These are phyloP conservation scores for Octonoba sinensis DNA, from an alignment of 2,888 invertebrate species.

Conservation along the genomic window DNA sequence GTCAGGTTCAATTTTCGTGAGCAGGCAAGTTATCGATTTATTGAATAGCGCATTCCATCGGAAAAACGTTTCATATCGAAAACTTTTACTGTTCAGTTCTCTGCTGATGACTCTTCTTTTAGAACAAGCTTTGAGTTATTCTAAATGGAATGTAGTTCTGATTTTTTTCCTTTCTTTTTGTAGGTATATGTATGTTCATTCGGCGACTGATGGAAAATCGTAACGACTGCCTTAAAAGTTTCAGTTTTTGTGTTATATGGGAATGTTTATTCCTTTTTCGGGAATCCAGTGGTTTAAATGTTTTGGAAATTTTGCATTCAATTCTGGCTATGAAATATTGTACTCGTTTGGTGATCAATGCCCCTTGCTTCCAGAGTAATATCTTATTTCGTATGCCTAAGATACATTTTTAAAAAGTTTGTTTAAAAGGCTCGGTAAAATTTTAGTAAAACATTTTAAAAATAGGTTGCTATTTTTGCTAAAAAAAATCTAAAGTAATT, in stretches of 20 bases:
- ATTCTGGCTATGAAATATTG: conserved; percentile 1
- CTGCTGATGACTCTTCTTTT: conserved; percentile 58
- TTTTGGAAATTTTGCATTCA: neutral
- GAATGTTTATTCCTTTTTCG: conserved; percentile 1
- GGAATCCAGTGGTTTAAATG: neutral
- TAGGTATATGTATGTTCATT: conserved; percentile 16
- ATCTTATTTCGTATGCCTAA: too few relatives aligned
- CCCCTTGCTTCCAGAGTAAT: too few relatives aligned
- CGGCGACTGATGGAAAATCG: conserved; percentile 31
- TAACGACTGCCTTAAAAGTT: conserved; percentile 9
- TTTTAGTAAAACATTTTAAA: too few relatives aligned
- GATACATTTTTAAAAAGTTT: too few relatives aligned
- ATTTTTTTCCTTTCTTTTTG: conserved; percentile 16
- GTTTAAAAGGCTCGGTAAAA: too few relatives aligned
- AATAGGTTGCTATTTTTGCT: too few relatives aligned
- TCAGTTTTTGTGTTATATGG: neutral
- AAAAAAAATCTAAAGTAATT: too few relatives aligned
- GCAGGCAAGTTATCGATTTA: conserved; percentile 57
- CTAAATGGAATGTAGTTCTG: conserved; percentile 46
- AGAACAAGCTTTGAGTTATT: conserved; percentile 56
- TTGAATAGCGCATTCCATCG: conserved; percentile 54
- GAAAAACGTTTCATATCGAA: conserved; percentile 59
- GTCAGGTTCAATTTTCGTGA: conserved; percentile 62
- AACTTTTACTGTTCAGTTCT: conserved; percentile 59
- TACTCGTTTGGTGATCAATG: too few relatives aligned